A percentile compares a stretch with the other conserved stretches of the same genome.
phyloP scores from a whole-genome alignment of 2,797 vertebrate genomes.

The Pantherophis alleghaniensis region DNA sequence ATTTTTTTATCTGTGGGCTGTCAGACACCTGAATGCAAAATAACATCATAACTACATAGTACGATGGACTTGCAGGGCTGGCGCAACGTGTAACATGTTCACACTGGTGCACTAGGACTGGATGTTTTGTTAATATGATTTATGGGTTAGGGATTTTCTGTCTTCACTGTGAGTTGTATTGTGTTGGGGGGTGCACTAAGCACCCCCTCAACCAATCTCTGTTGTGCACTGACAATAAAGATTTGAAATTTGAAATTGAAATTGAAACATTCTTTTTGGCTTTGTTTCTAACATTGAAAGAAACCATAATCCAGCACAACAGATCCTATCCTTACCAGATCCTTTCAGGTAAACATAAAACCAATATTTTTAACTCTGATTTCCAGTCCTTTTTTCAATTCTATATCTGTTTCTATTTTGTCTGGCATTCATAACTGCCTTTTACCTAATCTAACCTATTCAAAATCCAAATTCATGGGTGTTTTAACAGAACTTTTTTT shows the following conservation, averaged over 20 bases:
- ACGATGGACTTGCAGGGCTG: too few species aligned
- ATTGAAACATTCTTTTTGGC: not conserved
- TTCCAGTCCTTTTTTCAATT: not conserved
- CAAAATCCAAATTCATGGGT: not conserved
- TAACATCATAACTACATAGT: too few species aligned
- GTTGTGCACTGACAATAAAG: too few species aligned
- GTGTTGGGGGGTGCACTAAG: too few species aligned
- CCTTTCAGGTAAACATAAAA: not conserved
- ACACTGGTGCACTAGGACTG: too few species aligned
- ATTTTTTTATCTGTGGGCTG: not conserved
- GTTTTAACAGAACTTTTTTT: slow-evolving; percentile 27
- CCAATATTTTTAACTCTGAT: not conserved
- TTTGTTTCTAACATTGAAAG: not conserved
- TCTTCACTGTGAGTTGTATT: too few species aligned
- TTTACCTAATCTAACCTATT: not conserved
- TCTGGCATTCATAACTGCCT: not conserved
- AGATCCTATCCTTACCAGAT: not conserved
- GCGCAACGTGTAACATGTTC: too few species aligned
- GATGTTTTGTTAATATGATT: too few species aligned
- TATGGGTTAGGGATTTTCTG: too few species aligned
- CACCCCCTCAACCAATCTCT: too few species aligned
- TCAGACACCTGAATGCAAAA: too few species aligned
- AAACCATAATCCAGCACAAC: not conserved
- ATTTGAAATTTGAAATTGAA: too few species aligned
- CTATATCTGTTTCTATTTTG: slow-evolving; percentile 8